These are phyloP conservation scores for Parnassius apollo DNA, from an alignment of 2,888 invertebrate species.

Conservation along the genomic window DNA sequence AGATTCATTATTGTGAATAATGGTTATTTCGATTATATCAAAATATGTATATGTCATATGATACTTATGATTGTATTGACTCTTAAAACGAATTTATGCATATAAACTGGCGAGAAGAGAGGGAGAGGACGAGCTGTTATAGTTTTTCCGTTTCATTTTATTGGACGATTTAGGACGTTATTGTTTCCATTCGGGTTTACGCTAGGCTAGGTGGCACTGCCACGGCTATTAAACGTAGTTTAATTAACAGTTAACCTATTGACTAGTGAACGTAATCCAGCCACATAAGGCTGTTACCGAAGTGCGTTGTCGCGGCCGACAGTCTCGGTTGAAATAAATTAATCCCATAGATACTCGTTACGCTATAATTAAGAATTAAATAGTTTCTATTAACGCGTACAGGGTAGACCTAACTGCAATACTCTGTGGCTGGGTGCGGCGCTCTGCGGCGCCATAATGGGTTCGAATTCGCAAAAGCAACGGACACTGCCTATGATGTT, in stretches of 20 bases:
- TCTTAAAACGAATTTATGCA: slow-evolving; percentile 73
- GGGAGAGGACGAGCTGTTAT: slow-evolving; percentile 50
- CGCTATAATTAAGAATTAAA: slow-evolving; percentile 65
- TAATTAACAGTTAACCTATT: slow-evolving; percentile 39
- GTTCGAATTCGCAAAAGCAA: slow-evolving; percentile 9
- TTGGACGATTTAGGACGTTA: slow-evolving; percentile 72
- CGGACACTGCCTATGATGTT: slow-evolving; percentile 18
- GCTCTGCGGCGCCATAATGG: slow-evolving; percentile 36
- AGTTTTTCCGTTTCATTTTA: slow-evolving; percentile 70
- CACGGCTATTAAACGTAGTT: slow-evolving; percentile 65
- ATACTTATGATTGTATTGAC: slow-evolving; percentile 67
- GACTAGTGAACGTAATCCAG: slow-evolving; percentile 47
- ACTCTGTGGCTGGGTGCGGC: slow-evolving; percentile 69
- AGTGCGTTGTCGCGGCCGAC: slow-evolving; percentile 45
- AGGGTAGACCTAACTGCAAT: slow-evolving; percentile 77
- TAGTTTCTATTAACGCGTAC: slow-evolving; percentile 77
- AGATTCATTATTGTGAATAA: slow-evolving; percentile 69
- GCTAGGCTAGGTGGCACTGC: slow-evolving; percentile 78
- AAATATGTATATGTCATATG: slow-evolving; percentile 59
- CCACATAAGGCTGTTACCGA: slow-evolving; percentile 53
- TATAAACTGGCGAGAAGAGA: slow-evolving; percentile 31
- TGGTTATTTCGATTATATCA: slow-evolving; percentile 77
- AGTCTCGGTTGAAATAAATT: slow-evolving; percentile 52
- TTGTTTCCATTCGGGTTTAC: slow-evolving; percentile 70
- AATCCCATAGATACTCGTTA: slow-evolving; percentile 69